phyloP scores from a whole-genome alignment of 1,140 invertebrate genomes.

The Littorina saxatilis region DNA sequence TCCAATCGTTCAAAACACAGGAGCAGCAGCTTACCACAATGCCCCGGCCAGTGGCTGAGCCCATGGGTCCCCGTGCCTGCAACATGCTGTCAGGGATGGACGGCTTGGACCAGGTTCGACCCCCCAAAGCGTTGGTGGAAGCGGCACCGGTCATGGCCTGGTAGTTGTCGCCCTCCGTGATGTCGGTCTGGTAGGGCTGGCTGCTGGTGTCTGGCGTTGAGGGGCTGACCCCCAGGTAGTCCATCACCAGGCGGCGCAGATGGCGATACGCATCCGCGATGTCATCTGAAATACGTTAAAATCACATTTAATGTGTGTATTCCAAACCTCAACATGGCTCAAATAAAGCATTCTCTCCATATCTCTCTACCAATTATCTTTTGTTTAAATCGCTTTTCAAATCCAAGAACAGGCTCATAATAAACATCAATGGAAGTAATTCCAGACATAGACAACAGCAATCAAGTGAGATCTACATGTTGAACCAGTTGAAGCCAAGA shows the following conservation, averaged over 20 bases:
- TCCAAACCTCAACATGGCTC: no score
- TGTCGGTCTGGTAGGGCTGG: conserved; percentile 6
- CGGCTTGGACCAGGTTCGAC: conserved; percentile 65
- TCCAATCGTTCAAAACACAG: neutral
- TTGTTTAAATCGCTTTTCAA: no score
- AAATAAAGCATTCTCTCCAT: no score
- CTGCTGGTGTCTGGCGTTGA: conserved; percentile 8
- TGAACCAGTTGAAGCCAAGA: no score
- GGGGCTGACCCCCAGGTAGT: conserved; percentile 72
- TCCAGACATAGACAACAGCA: no score
- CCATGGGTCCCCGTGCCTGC: conserved; percentile 53
- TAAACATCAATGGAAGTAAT: no score
- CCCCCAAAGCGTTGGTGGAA: conserved; percentile 49
- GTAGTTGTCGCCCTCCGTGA: conserved; percentile 23
- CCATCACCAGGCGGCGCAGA: conserved; percentile 71
- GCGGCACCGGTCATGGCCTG: conserved; percentile 13
- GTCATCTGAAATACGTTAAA: conserved; percentile 72
- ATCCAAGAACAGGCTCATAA: no score
- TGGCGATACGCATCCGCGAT: conserved; percentile 71
- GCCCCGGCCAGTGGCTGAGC: conserved; percentile 61
- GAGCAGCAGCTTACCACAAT: conserved; percentile 67
- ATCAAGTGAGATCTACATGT: no score
- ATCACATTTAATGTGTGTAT: no score
- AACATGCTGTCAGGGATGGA: conserved; percentile 65
- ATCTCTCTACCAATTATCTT: no score